Conservation (phyloP, 1,140 invertebrate species). For the Saccostrea cuccullata region DNA sequence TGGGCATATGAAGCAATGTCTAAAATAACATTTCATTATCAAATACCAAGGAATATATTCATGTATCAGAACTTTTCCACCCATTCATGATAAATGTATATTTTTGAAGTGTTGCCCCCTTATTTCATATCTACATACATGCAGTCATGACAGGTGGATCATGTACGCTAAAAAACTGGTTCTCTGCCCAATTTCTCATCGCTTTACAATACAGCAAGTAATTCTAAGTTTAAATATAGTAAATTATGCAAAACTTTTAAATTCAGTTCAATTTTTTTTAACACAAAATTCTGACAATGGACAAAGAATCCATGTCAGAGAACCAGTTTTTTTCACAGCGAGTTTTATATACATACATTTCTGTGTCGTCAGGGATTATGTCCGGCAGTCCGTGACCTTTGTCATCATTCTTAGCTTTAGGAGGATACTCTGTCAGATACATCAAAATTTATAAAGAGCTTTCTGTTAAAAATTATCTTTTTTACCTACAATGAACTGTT, state of each 20-base stretch:
- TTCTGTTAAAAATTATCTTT: no score
- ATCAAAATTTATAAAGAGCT: no score
- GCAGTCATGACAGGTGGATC: not conserved
- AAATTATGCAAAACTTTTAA: no score
- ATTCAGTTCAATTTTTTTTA: no score
- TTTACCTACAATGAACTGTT: no score
- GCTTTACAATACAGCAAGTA: no score
- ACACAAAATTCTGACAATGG: no score
- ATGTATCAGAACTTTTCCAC: slow-evolving; percentile 12
- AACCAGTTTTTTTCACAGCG: not conserved
- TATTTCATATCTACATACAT: not conserved
- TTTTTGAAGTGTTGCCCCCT: not conserved
- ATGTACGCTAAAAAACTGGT: not conserved
- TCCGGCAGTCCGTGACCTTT: slow-evolving; percentile 6
- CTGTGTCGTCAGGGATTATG: slow-evolving; percentile 31
- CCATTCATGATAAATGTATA: slow-evolving; percentile 31
- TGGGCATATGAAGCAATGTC: not conserved
- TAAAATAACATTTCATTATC: slow-evolving; percentile 23
- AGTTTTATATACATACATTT: slow-evolving; percentile 42
- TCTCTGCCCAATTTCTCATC: not conserved
- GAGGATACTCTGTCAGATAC: slow-evolving; percentile 57
- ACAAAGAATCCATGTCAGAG: not conserved
- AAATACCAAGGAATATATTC: not conserved
- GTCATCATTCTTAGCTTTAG: slow-evolving; percentile 41
- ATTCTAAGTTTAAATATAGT: no score